Base-by-base conservation (phyloP, 2,113 vertebrate genomes). In the Ochotona princeps region DNA sequence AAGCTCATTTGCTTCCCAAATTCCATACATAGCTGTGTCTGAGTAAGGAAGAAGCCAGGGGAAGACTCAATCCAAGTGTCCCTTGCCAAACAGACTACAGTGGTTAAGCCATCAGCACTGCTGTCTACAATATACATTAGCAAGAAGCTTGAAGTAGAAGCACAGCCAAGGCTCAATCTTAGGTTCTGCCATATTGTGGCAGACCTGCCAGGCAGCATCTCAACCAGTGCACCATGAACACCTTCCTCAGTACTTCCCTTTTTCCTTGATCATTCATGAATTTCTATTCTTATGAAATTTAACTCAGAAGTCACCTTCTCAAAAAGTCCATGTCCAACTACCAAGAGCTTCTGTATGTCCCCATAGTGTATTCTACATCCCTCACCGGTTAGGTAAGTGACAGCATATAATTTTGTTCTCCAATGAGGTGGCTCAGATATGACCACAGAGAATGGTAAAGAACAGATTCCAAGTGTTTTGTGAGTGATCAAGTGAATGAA, bases 391-490 rank as follows among this genome's bases (percentile, higher is more conserved):
- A 61, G 23, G 10, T 26, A 18, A 75, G 14, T 61, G 26, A n/a
- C 25, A 9, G 23, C 72, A 1, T 23, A 2, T 8, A 23, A 76
- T 51, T n/a, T 26, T 8, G n/a, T 51, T 61, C 18, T 7, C 18
- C n/a, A 20, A 21, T 80, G 20, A 17, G 57, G 21, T 44, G 21
- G 8, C 60, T 67, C 44, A 60, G 21, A 9, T 79, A 10, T 80
- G 83, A 80, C 57, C n/a, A 81, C 8, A 92, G 38, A 21, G 0
- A 6, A 11, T 47, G 30, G 5, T 35, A 72, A 44, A 81, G 51
- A 86, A 13, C 11, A 87, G 30, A 65, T 18, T 72, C 11, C 54
- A 80, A 88, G 61, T 72, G 21, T 89, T 75, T 81, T 21, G 28
- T 30, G 10, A 69, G 25, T 28, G 5, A 61, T 63, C 28, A 14